Evolutionary conservation across 2,797 vertebrate species (phyloP).

Genomic region (Odontamblyopus rebecca): DNA sequence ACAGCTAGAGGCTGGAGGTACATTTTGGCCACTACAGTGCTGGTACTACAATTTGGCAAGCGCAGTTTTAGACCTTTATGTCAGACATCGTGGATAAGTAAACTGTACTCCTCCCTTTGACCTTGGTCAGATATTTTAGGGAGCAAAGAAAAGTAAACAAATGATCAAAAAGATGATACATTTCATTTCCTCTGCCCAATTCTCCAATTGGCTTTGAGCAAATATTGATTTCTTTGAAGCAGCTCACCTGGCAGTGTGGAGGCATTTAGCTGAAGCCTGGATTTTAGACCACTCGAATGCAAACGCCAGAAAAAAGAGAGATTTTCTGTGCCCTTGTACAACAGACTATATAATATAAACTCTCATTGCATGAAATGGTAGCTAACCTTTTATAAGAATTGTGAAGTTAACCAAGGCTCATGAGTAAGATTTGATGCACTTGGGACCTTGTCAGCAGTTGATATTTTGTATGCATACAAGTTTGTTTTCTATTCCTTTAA

Average conservation of each 20-base stretch:
- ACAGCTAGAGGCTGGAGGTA: no score
- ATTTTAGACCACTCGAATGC: not conserved
- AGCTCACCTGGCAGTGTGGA: not conserved
- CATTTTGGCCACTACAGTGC: no score
- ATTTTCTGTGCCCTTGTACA: not conserved
- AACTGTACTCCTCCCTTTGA: no score
- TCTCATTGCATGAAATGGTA: not conserved
- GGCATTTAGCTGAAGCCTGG: not conserved
- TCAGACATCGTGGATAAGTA: no score
- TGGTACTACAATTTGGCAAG: no score
- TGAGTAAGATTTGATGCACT: no score
- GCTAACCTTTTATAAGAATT: not conserved
- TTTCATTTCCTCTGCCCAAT: not conserved
- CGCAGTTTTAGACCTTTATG: no score
- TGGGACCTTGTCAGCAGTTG: not conserved
- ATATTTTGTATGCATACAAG: not conserved
- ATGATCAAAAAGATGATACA: not conserved
- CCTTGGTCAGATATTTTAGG: not conserved
- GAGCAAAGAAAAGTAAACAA: conserved; percentile 4
- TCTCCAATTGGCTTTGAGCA: conserved; percentile 9
- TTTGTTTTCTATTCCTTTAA: not conserved
- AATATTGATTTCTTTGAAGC: conserved; percentile 1
- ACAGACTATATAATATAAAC: not conserved
- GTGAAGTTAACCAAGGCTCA: no score
- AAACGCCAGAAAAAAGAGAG: not conserved